Evolutionary conservation across 2,113 vertebrate species (phyloP), one percentile per base, ranked within the genome.

Genomic region (Monopterus albus): DNA sequence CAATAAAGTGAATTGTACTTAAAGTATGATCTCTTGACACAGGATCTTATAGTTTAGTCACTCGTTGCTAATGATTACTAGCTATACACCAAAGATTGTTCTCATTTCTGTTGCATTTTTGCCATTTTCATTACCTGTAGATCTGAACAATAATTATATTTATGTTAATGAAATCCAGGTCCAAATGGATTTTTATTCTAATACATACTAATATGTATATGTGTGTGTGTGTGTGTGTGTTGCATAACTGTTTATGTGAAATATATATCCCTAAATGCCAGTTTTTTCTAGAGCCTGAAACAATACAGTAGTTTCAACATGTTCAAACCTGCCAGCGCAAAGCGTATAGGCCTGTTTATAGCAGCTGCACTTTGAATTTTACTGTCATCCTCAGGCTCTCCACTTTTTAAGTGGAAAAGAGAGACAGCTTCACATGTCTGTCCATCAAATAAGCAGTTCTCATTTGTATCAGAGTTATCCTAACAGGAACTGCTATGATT

Each of bases 311-410:
- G 51, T 60, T 70, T 21, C 58, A 74, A 76, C 75, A 76, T 52
- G 82, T 50, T 46, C 29, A 26, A 72, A 67, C 78, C 7, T 62
- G 85, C 59, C 81, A 72, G 74, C 7, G 2, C 47, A 61, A 63
- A 33, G 10, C 33, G 20, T 47, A 52, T 50, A 59, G 49, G 28
- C 23, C 35, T 74, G 75, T 86, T 86, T 78, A 78, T 36, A 47
- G 57, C 59, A 84, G 79, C 85, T 84, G 79, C 62, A 25, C 39
- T 50, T 78, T 69, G 43, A 55, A 47, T 79, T 87, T 78, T 79
- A 79, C 28, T 42, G 2, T 26, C 62, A 40, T 57, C 45, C 33
- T 53, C 15, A 26, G 75, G 64, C 63, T 63, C 40, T 47, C 33
- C 14, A 2, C 28, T 31, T 6, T 63, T 51, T 10, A 23, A 6